Base-by-base conservation (phyloP, 2,113 vertebrate species). In the Sphyrna mokarran region DNA sequence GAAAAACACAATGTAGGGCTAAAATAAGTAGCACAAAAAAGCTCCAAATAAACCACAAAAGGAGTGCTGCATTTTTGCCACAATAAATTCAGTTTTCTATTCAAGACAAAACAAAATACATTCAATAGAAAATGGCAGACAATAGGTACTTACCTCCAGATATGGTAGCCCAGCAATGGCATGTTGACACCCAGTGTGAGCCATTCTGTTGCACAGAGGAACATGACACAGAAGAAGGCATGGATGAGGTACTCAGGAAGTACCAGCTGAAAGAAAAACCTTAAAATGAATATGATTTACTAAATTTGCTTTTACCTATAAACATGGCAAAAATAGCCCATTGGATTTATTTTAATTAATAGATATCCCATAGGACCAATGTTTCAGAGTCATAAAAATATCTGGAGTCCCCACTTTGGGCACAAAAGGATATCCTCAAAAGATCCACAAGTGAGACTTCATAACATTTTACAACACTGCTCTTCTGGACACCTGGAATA, bases 211-310 rank as follows among this genome's bases (percentile, higher is more conserved):
- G 99, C 99, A 96, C 99, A 99, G 96, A 99, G 98, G 98, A 99
- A 99, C 99, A 99, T 99, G 97, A 99, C 99, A 96, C 99, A 99
- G 98, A 99, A 99, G 98, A 99, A 99, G 96, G 99, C 98, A 95
- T 99, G 99, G 98, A 99, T 99, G 97, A 99, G 98, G 97, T 99
- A 99, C 97, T 99, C 99, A 1, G 99, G 99, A 96, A 99, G 98
- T 63, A 99, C 99, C 97, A 99, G 98, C 99, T 99, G 98, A 43
- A 98, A 97, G 97, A 97, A 96, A 96, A 96, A 96, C 98, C 96
- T 97, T 0, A 96, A 0, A 96, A 96, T 95, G 3, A 95, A 69
- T 72, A 33, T 95, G 69, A 26, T 72, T 33, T 76, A 26, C 14
- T 76, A 72, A 6, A 33, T 48, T 70, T 95, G 43, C 20, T 95